These are phyloP conservation scores for Grallaria varia DNA, from an alignment of 2,113 vertebrate genomes.

Conservation along the genomic window DNA sequence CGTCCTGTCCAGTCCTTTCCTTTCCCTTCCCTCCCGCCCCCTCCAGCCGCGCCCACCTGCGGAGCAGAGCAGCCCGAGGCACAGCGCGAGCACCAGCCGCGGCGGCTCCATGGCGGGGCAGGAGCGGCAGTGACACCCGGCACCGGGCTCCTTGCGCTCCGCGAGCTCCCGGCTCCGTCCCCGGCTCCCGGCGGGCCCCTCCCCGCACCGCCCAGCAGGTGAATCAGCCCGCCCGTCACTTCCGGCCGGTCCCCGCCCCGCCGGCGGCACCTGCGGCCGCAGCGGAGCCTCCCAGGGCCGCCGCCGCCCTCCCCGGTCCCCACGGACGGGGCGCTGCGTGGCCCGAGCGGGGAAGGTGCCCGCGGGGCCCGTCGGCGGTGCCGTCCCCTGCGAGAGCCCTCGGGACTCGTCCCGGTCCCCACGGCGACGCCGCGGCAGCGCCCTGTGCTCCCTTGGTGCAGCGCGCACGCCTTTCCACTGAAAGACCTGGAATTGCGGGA, in stretches of 20 bases:
- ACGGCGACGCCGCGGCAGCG: background rate
- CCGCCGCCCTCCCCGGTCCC: no score
- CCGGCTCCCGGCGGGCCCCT: no score
- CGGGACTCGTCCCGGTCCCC: background rate
- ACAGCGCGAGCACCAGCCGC: background rate
- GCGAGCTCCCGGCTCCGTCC: no score
- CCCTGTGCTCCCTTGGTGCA: background rate
- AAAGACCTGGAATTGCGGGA: background rate
- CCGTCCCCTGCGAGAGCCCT: background rate
- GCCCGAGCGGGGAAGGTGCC: no score
- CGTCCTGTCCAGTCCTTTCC: no score
- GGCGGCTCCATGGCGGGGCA: background rate
- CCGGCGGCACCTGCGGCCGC: no score
- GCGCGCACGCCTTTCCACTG: background rate
- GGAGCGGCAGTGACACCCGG: no score
- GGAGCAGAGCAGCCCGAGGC: background rate
- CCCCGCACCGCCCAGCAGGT: no score
- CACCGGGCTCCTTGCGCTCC: no score
- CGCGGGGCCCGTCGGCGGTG: background rate
- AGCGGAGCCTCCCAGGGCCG: no score
- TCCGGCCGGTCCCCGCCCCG: background rate
- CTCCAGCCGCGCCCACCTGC: conserved; percentile 12
- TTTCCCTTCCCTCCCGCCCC: background rate
- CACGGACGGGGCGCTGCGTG: no score
- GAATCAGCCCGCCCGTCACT: no score